phyloP scores from a whole-genome alignment of 2,113 vertebrate genomes.

The Aldabrachelys gigantea region DNA sequence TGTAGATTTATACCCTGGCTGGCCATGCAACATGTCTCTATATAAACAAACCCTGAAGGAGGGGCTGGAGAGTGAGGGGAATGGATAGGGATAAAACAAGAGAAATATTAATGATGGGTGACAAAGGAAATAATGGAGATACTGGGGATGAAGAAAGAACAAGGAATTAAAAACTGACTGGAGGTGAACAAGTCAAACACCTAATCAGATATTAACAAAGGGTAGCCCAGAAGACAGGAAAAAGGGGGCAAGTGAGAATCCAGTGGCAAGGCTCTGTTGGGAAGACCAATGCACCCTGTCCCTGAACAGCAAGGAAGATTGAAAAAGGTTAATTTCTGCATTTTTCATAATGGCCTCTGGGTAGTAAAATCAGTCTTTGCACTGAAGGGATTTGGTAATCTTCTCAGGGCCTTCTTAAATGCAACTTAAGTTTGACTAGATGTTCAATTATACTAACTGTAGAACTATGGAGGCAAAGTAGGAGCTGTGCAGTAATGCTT shows the following conservation, averaged over 20 bases:
- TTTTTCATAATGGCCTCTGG: fast-evolving
- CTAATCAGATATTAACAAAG: neutral
- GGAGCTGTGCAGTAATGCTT: neutral
- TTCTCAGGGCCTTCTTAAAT: neutral
- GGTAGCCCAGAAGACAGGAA: fast-evolving
- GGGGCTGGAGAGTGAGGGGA: neutral
- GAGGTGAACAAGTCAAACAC: neutral
- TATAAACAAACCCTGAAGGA: neutral
- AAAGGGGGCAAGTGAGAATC: neutral
- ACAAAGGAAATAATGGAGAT: neutral
- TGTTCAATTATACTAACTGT: neutral
- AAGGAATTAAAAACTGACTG: neutral
- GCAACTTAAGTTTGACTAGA: neutral
- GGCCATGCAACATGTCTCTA: too few species aligned
- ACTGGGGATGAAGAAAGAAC: neutral
- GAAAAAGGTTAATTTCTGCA: fast-evolving
- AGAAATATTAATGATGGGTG: neutral
- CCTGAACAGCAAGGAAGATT: neutral
- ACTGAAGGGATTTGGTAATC: neutral
- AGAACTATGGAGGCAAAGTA: neutral
- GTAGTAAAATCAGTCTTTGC: neutral
- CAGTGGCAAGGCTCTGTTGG: neutral
- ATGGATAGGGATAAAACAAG: neutral
- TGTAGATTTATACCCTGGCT: too few species aligned
- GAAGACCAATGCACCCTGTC: neutral